These are phyloP conservation scores for Eupithecia subfuscata DNA, from an alignment of 2,888 invertebrate genomes.

Conservation along the genomic window DNA sequence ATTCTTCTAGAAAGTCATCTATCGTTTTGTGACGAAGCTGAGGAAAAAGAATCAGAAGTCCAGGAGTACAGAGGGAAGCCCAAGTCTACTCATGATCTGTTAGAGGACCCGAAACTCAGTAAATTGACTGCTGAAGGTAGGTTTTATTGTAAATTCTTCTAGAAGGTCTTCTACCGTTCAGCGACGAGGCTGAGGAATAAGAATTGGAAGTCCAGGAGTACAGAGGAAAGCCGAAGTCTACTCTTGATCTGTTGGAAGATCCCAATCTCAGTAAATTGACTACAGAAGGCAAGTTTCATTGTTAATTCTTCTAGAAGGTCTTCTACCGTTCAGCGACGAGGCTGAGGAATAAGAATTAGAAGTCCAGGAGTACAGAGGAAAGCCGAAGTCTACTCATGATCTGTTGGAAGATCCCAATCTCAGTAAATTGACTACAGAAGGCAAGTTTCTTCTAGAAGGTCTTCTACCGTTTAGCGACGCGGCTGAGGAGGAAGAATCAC, in stretches of 20 bases:
- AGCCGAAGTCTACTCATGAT: conserved; percentile 98
- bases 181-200: conserved; percentile 98
- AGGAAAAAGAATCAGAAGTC: no score
- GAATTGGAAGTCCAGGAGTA: conserved; percentile 92
- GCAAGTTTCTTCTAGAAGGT: no score
- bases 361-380: conserved; percentile 88
- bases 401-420: conserved; percentile 92
- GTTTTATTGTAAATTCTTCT: no score
- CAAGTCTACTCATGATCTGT: no score
- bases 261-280: conserved; percentile 93
- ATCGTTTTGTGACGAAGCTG: no score
- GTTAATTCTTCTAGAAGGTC: conserved; percentile 86
- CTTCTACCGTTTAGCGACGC: no score
- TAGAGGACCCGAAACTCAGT: no score
- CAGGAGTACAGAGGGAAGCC: no score
- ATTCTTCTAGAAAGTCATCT: no score
- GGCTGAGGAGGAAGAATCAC: no score
- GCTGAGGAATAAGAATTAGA: conserved; percentile 98
- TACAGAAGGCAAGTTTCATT: conserved; percentile 70
- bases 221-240: conserved; percentile 94
- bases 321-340: conserved; percentile 98
- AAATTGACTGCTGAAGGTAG: no score
- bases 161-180: conserved; percentile 98
- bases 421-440: no score
- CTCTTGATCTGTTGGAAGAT: conserved; percentile 96